Evolutionary conservation across 2,797 vertebrate species (phyloP).

Genomic region (Bucorvus abyssinicus): DNA sequence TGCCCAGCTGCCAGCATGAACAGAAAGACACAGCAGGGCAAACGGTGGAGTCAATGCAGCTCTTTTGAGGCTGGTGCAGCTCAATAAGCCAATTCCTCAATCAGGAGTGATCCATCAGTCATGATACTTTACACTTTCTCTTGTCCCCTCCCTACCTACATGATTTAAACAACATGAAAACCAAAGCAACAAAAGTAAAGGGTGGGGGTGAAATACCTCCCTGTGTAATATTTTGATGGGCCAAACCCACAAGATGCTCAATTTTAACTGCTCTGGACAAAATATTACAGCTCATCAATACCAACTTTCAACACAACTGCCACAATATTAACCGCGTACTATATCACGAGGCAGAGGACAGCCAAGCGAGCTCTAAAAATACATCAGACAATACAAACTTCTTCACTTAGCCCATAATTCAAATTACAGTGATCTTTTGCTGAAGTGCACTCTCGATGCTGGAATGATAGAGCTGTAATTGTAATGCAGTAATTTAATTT

Average conservation of each 20-base stretch:
- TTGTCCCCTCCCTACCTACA: neutral
- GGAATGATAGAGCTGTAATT: slow-evolving; percentile 18
- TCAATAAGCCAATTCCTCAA: neutral
- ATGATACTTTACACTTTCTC: neutral
- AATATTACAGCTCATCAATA: neutral
- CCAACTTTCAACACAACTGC: neutral
- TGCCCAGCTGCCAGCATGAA: neutral
- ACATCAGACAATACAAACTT: neutral
- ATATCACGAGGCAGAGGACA: neutral
- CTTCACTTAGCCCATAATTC: slow-evolving; percentile 20
- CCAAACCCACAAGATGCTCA: neutral
- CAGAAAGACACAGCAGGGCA: neutral
- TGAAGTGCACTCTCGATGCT: slow-evolving; percentile 8
- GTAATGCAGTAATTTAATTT: slow-evolving; percentile 57
- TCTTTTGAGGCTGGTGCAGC: neutral
- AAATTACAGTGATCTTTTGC: slow-evolving; percentile 15
- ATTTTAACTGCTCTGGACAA: neutral
- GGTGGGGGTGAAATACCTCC: neutral
- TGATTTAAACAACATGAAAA: neutral
- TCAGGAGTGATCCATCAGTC: neutral
- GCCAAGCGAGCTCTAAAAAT: neutral
- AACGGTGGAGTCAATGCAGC: fast-evolving
- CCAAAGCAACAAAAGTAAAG: neutral
- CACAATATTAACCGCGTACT: neutral
- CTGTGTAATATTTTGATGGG: neutral